A percentile compares a stretch with the other conserved stretches of the same genome.
Conservation (phyloP, 2,113 vertebrate species). For the Microcebus murinus region DNA sequence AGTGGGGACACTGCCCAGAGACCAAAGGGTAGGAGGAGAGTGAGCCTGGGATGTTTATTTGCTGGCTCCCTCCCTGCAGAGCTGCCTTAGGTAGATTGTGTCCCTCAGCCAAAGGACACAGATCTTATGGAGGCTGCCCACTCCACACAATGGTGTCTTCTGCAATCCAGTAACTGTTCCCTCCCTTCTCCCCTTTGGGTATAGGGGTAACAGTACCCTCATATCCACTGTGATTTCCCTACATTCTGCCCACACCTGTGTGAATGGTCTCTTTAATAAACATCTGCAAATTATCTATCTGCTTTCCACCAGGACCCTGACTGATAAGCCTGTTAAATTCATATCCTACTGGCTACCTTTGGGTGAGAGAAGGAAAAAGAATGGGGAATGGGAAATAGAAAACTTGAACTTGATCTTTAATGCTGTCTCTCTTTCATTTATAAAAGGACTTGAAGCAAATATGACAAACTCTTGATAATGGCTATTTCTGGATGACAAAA, state of each 20-base stretch:
- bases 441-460: neutral
- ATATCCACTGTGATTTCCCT: neutral
- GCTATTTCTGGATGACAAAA: neutral
- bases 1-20: neutral
- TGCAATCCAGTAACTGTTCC: neutral
- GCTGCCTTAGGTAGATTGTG: neutral
- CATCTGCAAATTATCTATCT: neutral
- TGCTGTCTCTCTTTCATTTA: neutral
- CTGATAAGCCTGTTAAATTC: neutral
- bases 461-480: neutral
- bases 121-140: rapidly evolving
- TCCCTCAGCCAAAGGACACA: neutral
- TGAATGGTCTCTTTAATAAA: neutral
- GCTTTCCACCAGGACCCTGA: neutral
- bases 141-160: neutral
- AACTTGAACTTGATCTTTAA: neutral
- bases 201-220: neutral
- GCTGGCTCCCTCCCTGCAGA: neutral
- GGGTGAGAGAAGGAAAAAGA: neutral
- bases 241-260: neutral
- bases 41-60: neutral
- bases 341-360: neutral
- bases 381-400: neutral
- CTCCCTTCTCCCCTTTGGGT: neutral
- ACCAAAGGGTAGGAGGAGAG: neutral